Conservation (phyloP, 2,113 vertebrate species). For the Amphiprion ocellaris region DNA sequence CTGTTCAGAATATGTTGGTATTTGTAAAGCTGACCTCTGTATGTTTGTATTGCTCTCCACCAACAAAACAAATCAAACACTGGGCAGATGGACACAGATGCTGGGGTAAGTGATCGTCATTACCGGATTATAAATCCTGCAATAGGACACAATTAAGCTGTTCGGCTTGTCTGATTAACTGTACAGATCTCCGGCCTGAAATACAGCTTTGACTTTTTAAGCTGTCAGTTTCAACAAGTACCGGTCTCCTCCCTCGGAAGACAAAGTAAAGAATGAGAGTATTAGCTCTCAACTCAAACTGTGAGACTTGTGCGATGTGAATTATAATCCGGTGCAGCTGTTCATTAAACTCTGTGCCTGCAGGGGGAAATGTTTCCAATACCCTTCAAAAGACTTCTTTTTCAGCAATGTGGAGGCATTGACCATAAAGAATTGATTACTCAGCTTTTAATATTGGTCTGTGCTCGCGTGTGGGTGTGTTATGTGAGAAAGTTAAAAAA, state of each 20-base stretch:
- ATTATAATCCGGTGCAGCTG: constrained; percentile 73
- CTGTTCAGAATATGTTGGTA: constrained; percentile 6
- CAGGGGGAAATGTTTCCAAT: constrained; percentile 74
- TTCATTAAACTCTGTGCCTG: constrained; percentile 76
- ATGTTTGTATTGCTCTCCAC: constrained; percentile 17
- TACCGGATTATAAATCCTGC: constrained; percentile 70
- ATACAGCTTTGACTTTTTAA: constrained; percentile 79
- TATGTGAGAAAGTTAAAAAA: background rate
- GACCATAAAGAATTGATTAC: constrained; percentile 77
- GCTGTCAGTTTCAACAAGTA: constrained; percentile 77
- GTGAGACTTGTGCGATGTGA: constrained; percentile 67
- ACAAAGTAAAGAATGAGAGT: constrained; percentile 73
- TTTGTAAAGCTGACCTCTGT: constrained; percentile 34
- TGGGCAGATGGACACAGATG: constrained; percentile 16
- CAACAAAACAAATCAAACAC: constrained; percentile 58
- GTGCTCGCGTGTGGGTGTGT: background rate
- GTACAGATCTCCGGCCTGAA: constrained; percentile 68
- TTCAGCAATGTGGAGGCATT: constrained; percentile 68
- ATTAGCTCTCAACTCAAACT: constrained; percentile 74
- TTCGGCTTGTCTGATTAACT: constrained; percentile 67
- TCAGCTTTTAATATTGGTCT: constrained; percentile 68
- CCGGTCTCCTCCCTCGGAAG: constrained; percentile 40
- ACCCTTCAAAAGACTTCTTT: constrained; percentile 74
- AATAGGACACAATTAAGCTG: constrained; percentile 68
- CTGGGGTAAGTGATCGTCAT: constrained; percentile 53